Base-by-base conservation (phyloP, 2,888 invertebrate genomes). In the Miltochrista miniata region DNA sequence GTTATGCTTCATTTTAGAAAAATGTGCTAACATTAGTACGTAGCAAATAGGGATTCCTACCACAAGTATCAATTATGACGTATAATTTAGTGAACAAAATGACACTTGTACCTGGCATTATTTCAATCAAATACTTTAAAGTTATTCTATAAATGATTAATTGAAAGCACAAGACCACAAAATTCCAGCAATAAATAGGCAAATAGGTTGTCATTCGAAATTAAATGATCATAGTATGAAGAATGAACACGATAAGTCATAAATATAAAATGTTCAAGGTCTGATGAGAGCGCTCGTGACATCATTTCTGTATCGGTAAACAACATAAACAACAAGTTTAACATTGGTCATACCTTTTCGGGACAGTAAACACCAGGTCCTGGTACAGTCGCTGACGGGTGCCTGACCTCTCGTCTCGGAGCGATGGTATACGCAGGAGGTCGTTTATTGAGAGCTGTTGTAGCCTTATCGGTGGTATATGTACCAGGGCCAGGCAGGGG, bases 381-480 rank as follows among this genome's bases (percentile, higher is more conserved):
- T 0, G 92, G 92, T 0, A 92, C 83, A 9, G 81, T 68, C 1
- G 81, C 86, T 2, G 92, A 71, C 0, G 90, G 81, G 14, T 72
- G 81, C 61, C 76, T 85, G 15, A 77, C 56, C 52, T 90, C 88
- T 59, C 92, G 72, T 55, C 90, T 80, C 7, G 92, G 94, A 34
- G 97, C 96, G 92, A 99, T 97, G 33, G 97, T 96, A 82, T 96
- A 98, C 30, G 96, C 94, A 0, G 98, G 98, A 10, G 96, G 93
- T 59, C 92, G 85, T 57, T 82, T 87, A 2, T 71, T 72, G 9
- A 90, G 72, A 12, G 82, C 89, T 12, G 87, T 70, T 0, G 86
- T 78, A 11, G 93, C 92, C 57, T 93, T 92, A 50, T 94, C 93
- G n/a, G 94, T 91, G 41, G 93, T 93, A 63, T 93, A 93, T 0